phyloP scores from a whole-genome alignment of 2,113 vertebrate genomes.

The Lasiurus borealis region DNA sequence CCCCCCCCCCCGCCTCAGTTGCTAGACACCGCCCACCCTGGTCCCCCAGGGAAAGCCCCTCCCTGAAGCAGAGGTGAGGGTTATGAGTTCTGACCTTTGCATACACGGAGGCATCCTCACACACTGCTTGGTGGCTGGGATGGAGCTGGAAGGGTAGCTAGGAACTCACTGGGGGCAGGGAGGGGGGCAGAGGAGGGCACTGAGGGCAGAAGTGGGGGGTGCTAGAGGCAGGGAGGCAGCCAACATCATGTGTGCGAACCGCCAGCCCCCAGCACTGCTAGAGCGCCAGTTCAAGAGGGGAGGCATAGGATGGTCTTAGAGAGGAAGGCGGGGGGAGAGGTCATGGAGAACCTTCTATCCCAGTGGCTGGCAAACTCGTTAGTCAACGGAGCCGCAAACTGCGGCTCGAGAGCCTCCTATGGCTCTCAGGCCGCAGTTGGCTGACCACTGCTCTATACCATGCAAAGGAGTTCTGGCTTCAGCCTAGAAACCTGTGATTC shows the following conservation, averaged over 20 bases:
- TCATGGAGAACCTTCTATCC: neutral
- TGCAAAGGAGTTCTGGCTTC: neutral
- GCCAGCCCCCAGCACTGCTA: neutral
- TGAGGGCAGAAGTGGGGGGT: neutral
- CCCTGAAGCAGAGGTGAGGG: neutral
- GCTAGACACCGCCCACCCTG: accelerated
- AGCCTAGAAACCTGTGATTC: neutral
- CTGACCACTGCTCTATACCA: neutral
- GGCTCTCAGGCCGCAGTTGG: no score
- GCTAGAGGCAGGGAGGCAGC: neutral
- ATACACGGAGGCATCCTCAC: no score
- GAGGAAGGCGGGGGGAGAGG: neutral
- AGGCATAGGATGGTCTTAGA: neutral
- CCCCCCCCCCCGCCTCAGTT: no score
- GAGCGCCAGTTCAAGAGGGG: neutral
- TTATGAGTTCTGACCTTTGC: neutral
- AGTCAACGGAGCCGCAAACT: no score
- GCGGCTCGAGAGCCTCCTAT: no score
- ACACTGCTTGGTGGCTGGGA: neutral
- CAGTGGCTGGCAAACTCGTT: neutral
- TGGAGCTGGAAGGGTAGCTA: neutral
- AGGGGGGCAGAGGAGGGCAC: neutral
- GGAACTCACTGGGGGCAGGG: neutral
- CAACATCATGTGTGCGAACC: accelerated
- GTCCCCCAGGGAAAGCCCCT: neutral